Conservation (phyloP, 1,140 invertebrate species). For the Drosophila pectinifera region DNA sequence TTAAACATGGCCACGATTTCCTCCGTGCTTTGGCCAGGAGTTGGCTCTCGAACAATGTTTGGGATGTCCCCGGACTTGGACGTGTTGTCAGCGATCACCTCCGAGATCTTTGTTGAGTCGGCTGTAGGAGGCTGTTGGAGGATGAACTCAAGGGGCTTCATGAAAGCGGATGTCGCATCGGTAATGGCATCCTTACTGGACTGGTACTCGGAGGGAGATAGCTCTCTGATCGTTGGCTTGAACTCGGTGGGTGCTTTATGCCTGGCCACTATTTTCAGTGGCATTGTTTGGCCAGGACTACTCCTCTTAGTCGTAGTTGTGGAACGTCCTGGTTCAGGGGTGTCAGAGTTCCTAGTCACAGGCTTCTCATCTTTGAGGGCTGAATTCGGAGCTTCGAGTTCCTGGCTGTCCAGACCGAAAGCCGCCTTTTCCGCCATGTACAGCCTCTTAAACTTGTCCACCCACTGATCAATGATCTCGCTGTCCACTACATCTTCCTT, state of each 20-base stretch:
- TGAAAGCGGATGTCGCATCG: not conserved
- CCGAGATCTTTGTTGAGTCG: not conserved
- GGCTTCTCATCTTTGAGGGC: not conserved
- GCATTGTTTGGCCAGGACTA: not conserved
- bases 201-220: not conserved
- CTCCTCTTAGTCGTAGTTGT: not conserved
- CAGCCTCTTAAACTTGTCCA: conserved; percentile 6
- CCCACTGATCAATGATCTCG: conserved; percentile 17
- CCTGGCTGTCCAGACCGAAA: not conserved
- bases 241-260: not conserved
- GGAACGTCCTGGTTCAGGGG: not conserved
- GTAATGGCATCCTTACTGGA: not conserved
- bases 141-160: not conserved
- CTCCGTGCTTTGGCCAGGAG: not conserved
- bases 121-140: not conserved
- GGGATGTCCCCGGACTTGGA: not conserved
- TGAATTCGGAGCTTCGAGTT: no score
- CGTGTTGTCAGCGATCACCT: not conserved
- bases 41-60: not conserved
- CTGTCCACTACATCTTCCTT: not conserved
- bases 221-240: not conserved
- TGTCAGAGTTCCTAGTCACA: not conserved
- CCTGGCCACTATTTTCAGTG: conserved; percentile 1
- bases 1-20: conserved; percentile 23
- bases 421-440: conserved; percentile 1